Conservation (phyloP, 2,888 invertebrate genomes). For the Synanthedon formicaeformis region DNA sequence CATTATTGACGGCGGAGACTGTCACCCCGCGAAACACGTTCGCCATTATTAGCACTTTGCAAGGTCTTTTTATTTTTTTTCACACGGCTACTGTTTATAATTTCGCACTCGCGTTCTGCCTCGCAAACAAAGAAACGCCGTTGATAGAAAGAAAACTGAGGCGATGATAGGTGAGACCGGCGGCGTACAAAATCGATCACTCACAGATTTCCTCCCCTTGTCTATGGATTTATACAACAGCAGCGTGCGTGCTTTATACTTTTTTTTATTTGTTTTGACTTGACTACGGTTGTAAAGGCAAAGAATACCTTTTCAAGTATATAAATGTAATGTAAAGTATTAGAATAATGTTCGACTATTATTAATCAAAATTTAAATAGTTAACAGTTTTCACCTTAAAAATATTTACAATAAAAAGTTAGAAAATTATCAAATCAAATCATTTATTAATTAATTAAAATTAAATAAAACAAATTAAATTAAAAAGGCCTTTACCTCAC, state of each 20-base stretch:
- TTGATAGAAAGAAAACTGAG: conserved; percentile 23
- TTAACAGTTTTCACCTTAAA: too few species aligned
- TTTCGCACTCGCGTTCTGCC: conserved; percentile 45
- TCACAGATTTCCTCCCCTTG: conserved; percentile 62
- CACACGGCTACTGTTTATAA: conserved; percentile 31
- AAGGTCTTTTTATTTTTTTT: background rate
- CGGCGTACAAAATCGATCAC: conserved; percentile 66
- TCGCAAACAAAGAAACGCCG: conserved; percentile 69
- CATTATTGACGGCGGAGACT: conserved; percentile 77
- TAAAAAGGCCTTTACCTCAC: too few species aligned
- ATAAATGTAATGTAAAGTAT: too few species aligned
- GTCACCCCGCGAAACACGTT: conserved; percentile 79
- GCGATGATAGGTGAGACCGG: conserved; percentile 32
- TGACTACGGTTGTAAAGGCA: conserved; percentile 8
- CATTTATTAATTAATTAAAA: too few species aligned
- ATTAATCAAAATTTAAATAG: too few species aligned
- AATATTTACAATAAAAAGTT: too few species aligned
- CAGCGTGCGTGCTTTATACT: conserved; percentile 44
- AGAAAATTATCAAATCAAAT: too few species aligned
- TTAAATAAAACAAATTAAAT: too few species aligned
- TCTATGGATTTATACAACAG: conserved; percentile 43
- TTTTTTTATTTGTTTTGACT: conserved; percentile 15
- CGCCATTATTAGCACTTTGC: conserved; percentile 73
- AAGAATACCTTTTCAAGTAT: conserved; percentile 1
- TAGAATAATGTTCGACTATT: too few species aligned